Evolutionary conservation across 64 coral and sea anemone genomes (phyloP).

Genomic region (Platygyra sinensis): DNA sequence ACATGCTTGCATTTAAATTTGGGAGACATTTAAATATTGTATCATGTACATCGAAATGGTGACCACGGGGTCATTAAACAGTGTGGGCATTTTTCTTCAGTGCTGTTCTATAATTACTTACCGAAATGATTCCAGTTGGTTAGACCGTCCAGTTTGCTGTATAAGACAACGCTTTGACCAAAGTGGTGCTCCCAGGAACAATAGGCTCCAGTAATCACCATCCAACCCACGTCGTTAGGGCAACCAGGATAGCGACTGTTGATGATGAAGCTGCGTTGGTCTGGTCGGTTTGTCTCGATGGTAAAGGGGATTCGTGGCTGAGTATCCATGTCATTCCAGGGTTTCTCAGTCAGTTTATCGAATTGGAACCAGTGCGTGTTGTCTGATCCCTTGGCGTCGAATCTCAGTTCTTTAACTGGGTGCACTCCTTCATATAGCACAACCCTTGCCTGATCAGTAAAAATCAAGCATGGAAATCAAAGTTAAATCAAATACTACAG

Average conservation of each 20-base stretch:
- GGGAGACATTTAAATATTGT: too few species aligned
- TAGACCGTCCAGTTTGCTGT: not conserved
- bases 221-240: not conserved
- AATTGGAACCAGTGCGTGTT: constrained; percentile 26
- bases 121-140: not conserved
- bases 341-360: not conserved
- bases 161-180: not conserved
- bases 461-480: too few species aligned
- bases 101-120: not conserved
- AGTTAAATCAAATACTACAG: too few species aligned
- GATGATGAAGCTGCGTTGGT: not conserved
- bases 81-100: too few species aligned
- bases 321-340: constrained; percentile 7
- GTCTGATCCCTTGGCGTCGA: constrained; percentile 31
- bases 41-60: too few species aligned
- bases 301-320: constrained; percentile 17
- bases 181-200: not conserved
- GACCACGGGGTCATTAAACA: too few species aligned
- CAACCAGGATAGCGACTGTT: not conserved
- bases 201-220: not conserved
- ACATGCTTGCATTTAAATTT: too few species aligned
- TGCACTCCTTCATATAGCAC: not conserved
- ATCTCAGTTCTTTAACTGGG: constrained; percentile 12
- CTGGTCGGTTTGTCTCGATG: not conserved
- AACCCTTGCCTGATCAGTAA: not conserved